Conservation (phyloP, 2,113 vertebrate genomes). For the Nesoenas mayeri region DNA sequence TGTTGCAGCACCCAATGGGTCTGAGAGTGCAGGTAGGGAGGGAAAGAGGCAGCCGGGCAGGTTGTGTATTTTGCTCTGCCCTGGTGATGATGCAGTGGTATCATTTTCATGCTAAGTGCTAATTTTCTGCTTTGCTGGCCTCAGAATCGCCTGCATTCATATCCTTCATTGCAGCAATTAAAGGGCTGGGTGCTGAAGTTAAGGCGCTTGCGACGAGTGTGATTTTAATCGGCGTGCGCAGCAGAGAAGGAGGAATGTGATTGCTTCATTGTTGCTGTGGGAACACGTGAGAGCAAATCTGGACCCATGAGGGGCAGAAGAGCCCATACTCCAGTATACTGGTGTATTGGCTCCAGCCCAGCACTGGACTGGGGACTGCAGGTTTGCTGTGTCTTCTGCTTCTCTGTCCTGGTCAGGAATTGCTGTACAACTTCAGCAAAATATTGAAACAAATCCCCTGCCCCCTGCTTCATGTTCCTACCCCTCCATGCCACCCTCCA, state of each 20-base stretch:
- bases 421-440: neutral
- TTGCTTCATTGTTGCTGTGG: neutral
- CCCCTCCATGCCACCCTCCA: rapidly evolving
- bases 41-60: neutral
- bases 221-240: neutral
- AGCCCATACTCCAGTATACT: rapidly evolving
- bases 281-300: neutral
- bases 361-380: rapidly evolving
- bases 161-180: constrained; percentile 54
- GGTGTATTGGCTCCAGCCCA: neutral
- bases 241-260: neutral
- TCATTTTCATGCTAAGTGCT: constrained; percentile 58
- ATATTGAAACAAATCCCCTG: neutral
- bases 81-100: constrained; percentile 45
- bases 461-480: neutral
- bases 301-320: neutral
- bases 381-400: neutral
- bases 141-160: constrained; percentile 32
- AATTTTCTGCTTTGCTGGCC: constrained; percentile 70
- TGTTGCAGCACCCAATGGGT: neutral
- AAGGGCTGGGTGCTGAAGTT: constrained; percentile 3
- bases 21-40: neutral
- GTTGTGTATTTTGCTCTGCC: neutral
- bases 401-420: neutral
- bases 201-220: neutral